phyloP scores from a whole-genome alignment of 2,113 vertebrate species.

The Zonotrichia leucophrys region DNA sequence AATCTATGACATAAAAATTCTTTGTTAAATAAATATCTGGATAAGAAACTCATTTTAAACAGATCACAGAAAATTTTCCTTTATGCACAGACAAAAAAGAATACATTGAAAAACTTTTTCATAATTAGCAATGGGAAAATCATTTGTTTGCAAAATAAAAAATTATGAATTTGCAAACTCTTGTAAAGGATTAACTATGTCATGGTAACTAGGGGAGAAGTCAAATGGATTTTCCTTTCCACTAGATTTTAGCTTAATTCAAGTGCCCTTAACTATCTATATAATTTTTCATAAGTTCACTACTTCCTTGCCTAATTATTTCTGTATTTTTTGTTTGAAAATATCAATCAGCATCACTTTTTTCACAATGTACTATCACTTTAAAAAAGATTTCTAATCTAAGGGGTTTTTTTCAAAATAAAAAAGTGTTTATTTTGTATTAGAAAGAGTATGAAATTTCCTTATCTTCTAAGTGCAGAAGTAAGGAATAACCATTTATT shows the following conservation, averaged over 20 bases:
- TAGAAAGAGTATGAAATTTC: not conserved
- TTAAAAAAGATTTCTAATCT: not conserved
- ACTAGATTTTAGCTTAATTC: not conserved
- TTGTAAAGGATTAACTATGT: not conserved
- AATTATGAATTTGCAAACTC: not conserved
- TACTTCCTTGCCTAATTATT: not conserved
- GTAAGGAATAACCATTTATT: not conserved
- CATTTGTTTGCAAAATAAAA: not conserved
- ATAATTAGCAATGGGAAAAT: not conserved
- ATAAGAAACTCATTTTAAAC: not conserved
- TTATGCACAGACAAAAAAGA: not conserved
- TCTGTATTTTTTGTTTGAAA: not conserved
- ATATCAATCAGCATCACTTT: not conserved
- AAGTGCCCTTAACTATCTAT: not conserved
- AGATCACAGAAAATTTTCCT: not conserved
- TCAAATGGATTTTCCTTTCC: not conserved
- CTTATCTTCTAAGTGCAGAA: not conserved
- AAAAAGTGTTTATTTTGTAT: not conserved
- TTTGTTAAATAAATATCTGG: not conserved
- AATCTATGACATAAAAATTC: not conserved
- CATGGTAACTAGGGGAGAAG: not conserved
- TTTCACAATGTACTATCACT: not conserved
- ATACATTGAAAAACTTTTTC: not conserved
- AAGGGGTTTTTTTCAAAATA: not conserved
- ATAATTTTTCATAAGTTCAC: not conserved